Evolutionary conservation across 2,888 invertebrate genomes (phyloP).

Genomic region (Busseola fusca): DNA sequence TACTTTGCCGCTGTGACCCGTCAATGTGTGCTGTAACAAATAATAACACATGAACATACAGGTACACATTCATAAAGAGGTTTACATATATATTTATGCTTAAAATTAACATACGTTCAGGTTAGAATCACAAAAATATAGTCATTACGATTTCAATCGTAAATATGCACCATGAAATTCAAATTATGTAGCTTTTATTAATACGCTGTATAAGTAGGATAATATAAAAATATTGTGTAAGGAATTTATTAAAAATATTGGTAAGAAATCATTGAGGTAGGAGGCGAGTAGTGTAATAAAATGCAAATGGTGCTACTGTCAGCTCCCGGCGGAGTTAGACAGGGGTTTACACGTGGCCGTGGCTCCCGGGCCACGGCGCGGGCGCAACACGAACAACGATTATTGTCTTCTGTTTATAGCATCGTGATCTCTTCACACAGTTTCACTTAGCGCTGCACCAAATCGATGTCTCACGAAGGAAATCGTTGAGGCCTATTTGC

Average conservation of each 20-base stretch:
- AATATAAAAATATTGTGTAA: constrained; percentile 9
- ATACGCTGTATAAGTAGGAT: constrained; percentile 1
- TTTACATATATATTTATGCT: constrained; percentile 16
- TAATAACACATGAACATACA: constrained; percentile 14
- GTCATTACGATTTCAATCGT: constrained; percentile 28
- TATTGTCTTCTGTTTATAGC: constrained; percentile 79
- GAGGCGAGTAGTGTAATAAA: constrained; percentile 62
- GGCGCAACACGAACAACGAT: constrained; percentile 76
- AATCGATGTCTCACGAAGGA: constrained; percentile 72
- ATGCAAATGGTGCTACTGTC: constrained; percentile 66
- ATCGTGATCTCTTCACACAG: constrained; percentile 77
- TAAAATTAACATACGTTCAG: constrained; percentile 23
- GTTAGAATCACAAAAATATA: constrained; percentile 29
- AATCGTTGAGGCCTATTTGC: constrained; percentile 71
- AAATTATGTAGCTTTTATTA: constrained; percentile 29
- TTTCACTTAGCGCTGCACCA: constrained; percentile 67
- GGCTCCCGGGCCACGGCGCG: constrained; percentile 68
- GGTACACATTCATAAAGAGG: neutral
- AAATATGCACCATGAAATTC: constrained; percentile 27
- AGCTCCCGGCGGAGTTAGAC: constrained; percentile 67
- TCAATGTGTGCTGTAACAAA: constrained; percentile 94
- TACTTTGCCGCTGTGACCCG: constrained; percentile 99
- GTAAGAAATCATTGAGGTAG: constrained; percentile 30
- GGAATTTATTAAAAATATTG: constrained; percentile 21
- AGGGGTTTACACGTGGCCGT: constrained; percentile 72